Conservation (phyloP, 2,797 vertebrate genomes). For the Vireo griseus region DNA sequence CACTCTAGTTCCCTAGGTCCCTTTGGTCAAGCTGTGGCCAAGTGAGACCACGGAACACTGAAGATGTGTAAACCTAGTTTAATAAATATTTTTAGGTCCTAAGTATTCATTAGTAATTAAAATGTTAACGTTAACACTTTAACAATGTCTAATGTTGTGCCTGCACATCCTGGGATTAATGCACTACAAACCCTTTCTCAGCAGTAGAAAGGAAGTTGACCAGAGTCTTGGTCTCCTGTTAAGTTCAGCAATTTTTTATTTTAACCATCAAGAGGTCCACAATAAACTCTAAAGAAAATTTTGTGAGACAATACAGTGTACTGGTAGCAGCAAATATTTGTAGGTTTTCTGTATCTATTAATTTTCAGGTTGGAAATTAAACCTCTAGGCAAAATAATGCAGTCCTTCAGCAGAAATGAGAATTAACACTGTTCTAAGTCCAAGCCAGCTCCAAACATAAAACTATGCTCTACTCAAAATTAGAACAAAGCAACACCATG, state of each 20-base stretch:
- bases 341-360: not conserved
- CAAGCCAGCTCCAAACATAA: not conserved
- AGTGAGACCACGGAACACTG: not conserved
- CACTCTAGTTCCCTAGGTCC: not conserved
- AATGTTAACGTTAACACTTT: not conserved
- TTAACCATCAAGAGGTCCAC: not conserved
- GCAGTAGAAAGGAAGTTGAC: not conserved
- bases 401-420: not conserved
- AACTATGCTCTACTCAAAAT: not conserved
- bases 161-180: not conserved
- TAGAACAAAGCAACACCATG: not conserved
- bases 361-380: not conserved
- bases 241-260: not conserved
- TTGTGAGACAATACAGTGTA: not conserved
- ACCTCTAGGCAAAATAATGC: not conserved
- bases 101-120: not conserved
- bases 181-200: not conserved
- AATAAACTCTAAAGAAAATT: not conserved
- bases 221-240: not conserved
- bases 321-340: not conserved
- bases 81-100: not conserved
- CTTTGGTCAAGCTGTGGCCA: not conserved
- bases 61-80: not conserved
- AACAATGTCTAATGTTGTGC: not conserved
- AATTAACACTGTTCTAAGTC: not conserved